These are phyloP conservation scores for Haliclona indistincta DNA, from an alignment of 37 sponge, comb jelly and placozoan genomes.

Conservation along the genomic window DNA sequence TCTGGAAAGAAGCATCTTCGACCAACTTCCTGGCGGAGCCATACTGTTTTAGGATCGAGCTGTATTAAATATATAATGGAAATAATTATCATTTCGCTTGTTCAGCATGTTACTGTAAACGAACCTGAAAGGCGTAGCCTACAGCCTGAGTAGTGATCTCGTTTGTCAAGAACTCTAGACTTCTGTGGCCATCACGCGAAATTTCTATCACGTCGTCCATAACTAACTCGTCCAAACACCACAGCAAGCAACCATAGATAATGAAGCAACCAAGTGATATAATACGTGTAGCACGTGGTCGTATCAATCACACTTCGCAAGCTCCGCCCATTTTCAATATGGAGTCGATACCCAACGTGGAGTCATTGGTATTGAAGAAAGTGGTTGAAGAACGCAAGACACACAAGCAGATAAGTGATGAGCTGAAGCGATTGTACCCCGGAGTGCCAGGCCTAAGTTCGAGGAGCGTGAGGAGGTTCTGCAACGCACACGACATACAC, in stretches of 20 bases:
- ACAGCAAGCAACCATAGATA: no score
- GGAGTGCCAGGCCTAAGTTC: conserved; percentile 2
- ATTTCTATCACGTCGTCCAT: no score
- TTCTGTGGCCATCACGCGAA: no score
- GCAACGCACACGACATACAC: conserved; percentile 20
- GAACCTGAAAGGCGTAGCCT: neutral
- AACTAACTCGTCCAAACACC: no score
- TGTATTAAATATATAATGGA: neutral
- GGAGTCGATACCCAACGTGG: no score
- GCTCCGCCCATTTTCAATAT: no score
- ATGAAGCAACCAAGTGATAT: no score
- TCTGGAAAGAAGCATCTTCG: conserved; percentile 12
- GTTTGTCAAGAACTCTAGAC: conserved; percentile 4
- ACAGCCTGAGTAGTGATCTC: conserved; percentile 12
- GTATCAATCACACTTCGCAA: no score
- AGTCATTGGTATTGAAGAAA: no score
- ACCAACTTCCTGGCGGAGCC: conserved; percentile 13
- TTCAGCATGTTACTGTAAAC: no score
- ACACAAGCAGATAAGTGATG: conserved; percentile 14
- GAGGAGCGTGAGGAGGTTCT: conserved; percentile 25
- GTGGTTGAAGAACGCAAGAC: no score
- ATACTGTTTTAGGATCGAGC: conserved; percentile 17
- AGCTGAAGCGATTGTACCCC: conserved; percentile 1
- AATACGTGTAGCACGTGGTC: no score
- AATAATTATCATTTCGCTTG: neutral